Evolutionary conservation across 1,140 invertebrate genomes (phyloP), one percentile per base, ranked within the genome.

Genomic region (Bombyx mandarina): DNA sequence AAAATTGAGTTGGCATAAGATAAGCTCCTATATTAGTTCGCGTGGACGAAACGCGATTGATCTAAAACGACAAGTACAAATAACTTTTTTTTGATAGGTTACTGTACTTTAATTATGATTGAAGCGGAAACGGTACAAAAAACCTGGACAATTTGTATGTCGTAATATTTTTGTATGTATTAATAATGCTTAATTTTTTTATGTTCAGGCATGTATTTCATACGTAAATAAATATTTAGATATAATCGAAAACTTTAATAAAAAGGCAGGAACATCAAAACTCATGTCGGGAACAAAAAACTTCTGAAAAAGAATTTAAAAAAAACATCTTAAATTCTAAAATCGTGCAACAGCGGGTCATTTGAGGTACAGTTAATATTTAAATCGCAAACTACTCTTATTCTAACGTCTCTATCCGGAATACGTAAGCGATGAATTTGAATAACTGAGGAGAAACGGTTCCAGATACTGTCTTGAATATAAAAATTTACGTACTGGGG

Each of bases 351-450:
- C 58, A 69, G 65, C 62, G 59, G 69, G 66, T 63, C 55, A 60
- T 56, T 56, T 63, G 52, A 63, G 43, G 57, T 67, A 74, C 77
- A 74, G 77, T 81, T 81, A 79, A 73, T 63, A 81, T 79, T 75
- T 73, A 78, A 81, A 79, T 80, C 43, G 56, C 63, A 56, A 71
- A 46, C 26, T 54, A 49, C 55, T 73, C 57, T 52, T 58, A 55
- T 65, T 74, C 63, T 74, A 61, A 62, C 54, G 60, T 62, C 2
- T 35, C 60, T 54, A 57, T 8, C 43, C 56, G 35, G 75, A 68
- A 77, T 77, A 77, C 69, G 66, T 62, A 75, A 71, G 62, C 65
- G 50, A 67, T 45, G 54, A 47, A 48, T 56, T 60, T 54, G 48
- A 45, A 56, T 48, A 49, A 49, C n/a, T 35, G 26, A 35, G 26